These are phyloP conservation scores for Lysandra coridon DNA, from an alignment of 2,888 invertebrate species.

Conservation along the genomic window DNA sequence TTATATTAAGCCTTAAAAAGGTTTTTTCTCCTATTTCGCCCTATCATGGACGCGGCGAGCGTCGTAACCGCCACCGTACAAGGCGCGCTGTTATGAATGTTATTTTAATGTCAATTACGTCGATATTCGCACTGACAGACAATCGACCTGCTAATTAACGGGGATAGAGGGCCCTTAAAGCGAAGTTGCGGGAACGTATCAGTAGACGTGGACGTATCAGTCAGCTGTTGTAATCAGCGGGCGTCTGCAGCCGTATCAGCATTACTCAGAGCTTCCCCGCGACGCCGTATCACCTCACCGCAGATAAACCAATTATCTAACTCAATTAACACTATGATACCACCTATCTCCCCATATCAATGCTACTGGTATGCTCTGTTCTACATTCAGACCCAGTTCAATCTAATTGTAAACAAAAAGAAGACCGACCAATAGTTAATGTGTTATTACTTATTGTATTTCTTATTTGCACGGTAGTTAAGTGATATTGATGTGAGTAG, in stretches of 20 bases:
- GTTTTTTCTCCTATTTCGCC: too few relatives aligned
- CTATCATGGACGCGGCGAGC: too few relatives aligned
- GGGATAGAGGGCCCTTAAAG: too few relatives aligned
- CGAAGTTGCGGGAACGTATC: neutral
- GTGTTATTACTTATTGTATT: neutral
- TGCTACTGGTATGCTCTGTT: neutral
- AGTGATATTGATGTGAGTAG: neutral
- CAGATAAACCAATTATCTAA: conserved; percentile 19
- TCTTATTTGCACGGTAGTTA: neutral
- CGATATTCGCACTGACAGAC: too few relatives aligned
- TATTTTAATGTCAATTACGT: too few relatives aligned
- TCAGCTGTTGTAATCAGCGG: conserved; percentile 5
- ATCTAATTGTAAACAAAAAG: neutral
- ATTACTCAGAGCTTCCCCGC: conserved; percentile 3
- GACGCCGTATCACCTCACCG: neutral
- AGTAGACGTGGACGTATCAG: neutral
- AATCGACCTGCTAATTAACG: too few relatives aligned
- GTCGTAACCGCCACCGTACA: too few relatives aligned
- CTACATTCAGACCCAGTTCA: neutral
- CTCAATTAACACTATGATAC: neutral
- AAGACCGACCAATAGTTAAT: neutral
- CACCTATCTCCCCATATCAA: neutral
- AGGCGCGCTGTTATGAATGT: too few relatives aligned
- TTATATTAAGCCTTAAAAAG: too few relatives aligned
- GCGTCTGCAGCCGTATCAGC: conserved; percentile 8